Conservation (phyloP, 2,888 invertebrate genomes). For the Podabrus alpinus region DNA sequence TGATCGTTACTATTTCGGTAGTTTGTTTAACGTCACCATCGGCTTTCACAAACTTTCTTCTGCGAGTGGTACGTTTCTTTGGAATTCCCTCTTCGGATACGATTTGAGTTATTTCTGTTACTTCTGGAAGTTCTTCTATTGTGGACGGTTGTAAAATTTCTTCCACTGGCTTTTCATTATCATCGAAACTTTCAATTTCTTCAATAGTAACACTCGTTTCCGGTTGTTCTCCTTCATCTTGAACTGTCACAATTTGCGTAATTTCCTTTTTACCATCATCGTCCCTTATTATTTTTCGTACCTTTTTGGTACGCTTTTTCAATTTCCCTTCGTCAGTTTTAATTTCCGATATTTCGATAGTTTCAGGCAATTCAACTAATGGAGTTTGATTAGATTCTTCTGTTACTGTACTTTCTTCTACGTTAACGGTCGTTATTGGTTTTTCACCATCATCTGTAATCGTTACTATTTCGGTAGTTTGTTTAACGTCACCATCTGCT, state of each 20-base stretch:
- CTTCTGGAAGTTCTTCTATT: slow-evolving; percentile 33
- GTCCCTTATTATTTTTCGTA: slow-evolving; percentile 15
- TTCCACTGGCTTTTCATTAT: slow-evolving; percentile 8
- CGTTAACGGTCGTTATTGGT: slow-evolving; percentile 49
- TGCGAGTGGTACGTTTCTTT: slow-evolving; percentile 48
- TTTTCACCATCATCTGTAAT: slow-evolving; percentile 55
- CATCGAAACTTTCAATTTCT: slow-evolving; percentile 17
- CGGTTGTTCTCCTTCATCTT: slow-evolving; percentile 39
- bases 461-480: slow-evolving; percentile 56
- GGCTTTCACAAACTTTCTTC: slow-evolving; percentile 41
- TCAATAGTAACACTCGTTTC: slow-evolving; percentile 39
- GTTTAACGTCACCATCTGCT: slow-evolving; percentile 51
- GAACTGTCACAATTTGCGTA: slow-evolving; percentile 32
- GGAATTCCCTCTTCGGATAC: slow-evolving; percentile 42
- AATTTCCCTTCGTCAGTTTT: slow-evolving; percentile 38
- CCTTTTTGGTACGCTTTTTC: slow-evolving; percentile 31
- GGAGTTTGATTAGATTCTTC: slow-evolving; percentile 38
- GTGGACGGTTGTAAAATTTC: slow-evolving; percentile 24
- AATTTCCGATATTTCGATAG: slow-evolving; percentile 35
- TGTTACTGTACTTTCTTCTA: slow-evolving; percentile 25
- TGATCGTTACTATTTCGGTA: slow-evolving; percentile 49
- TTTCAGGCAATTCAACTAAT: slow-evolving; percentile 39
- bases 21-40: slow-evolving; percentile 43
- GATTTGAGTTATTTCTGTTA: slow-evolving; percentile 34
- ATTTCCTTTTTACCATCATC: slow-evolving; percentile 19